These are phyloP conservation scores for Drosophila pseudoobscura DNA, from an alignment of 1,140 invertebrate genomes.

Conservation along the genomic window DNA sequence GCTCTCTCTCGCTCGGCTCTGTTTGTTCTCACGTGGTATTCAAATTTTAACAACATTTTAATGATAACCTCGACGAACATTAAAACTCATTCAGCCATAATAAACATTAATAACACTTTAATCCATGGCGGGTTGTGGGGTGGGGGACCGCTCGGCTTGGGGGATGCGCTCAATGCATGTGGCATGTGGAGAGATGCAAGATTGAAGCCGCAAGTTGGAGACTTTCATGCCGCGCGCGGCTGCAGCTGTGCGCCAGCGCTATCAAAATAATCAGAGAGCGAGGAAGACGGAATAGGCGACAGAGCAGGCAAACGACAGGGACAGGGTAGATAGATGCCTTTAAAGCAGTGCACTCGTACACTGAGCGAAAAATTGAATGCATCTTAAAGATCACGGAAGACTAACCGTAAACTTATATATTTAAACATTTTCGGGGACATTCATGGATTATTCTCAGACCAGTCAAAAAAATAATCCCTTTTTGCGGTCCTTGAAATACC, in stretches of 20 bases:
- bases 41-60: constrained; percentile 83
- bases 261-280: constrained; percentile 77
- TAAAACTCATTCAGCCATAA: constrained; percentile 82
- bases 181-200: constrained; percentile 24
- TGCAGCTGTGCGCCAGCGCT: constrained; percentile 66
- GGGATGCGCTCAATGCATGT: neutral
- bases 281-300: constrained; percentile 2
- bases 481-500: too few relatives aligned
- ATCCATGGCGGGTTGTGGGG: constrained; percentile 46
- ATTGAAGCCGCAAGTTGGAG: constrained; percentile 8
- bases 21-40: constrained; percentile 75
- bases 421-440: too few relatives aligned
- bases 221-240: constrained; percentile 27
- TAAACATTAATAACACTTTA: constrained; percentile 83
- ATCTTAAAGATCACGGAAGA: too few relatives aligned
- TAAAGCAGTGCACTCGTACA: constrained; percentile 59
- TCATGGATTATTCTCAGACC: too few relatives aligned
- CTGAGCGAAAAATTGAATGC: constrained; percentile 11
- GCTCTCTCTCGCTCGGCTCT: constrained; percentile 24
- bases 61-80: constrained; percentile 81
- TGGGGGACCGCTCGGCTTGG: neutral
- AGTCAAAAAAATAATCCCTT: too few relatives aligned
- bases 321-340: constrained; percentile 5
- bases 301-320: constrained; percentile 11
- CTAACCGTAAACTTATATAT: too few relatives aligned